Evolutionary conservation across 2,797 vertebrate species (phyloP).

Genomic region (Tokudaia muenninki): DNA sequence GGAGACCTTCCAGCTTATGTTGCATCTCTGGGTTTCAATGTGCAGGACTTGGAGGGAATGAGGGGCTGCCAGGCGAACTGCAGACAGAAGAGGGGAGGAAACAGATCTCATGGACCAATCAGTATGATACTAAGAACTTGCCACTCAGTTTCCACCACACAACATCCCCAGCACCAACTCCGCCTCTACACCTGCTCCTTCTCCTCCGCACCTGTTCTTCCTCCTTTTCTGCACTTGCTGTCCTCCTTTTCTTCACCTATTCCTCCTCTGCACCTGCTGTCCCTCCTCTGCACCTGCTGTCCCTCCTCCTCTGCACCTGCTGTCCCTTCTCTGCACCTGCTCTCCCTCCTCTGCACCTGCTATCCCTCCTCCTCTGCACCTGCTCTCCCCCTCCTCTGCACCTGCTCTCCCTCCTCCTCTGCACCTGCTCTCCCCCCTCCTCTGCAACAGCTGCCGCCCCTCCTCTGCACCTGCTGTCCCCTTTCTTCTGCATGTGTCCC

Average conservation of each 20-base stretch:
- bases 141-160: neutral
- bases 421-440: neutral
- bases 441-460: neutral
- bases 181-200: neutral
- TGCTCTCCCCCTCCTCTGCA: neutral
- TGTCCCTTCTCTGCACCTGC: neutral
- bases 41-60: conserved; percentile 77
- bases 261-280: neutral
- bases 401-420: neutral
- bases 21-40: conserved; percentile 76
- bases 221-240: neutral
- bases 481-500: neutral
- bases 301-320: neutral
- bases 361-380: neutral
- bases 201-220: too few relatives aligned
- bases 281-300: neutral
- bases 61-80: conserved; percentile 87
- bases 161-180: too few relatives aligned
- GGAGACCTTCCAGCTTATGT: conserved; percentile 85
- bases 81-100: conserved; percentile 31
- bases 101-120: neutral
- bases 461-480: neutral
- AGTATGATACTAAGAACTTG: too few relatives aligned
- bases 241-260: neutral
- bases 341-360: neutral